Percentiles rank a stretch among this genome's conserved stretches.
phyloP scores from a whole-genome alignment of 2,113 vertebrate genomes.

The Vulpes lagopus region DNA sequence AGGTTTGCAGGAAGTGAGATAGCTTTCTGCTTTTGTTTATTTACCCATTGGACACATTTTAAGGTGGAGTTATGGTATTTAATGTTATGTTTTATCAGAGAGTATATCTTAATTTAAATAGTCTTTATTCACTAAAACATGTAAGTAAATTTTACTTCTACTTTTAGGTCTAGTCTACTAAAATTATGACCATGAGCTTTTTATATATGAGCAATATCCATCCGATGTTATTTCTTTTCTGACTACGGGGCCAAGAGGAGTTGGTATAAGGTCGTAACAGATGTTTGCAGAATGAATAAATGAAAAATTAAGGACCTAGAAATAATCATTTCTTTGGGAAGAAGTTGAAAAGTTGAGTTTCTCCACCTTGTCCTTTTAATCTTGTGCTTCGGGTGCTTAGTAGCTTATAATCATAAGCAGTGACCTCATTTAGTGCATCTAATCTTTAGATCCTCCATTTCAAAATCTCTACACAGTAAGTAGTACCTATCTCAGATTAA shows the following conservation, averaged over 20 bases:
- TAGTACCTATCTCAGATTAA: background rate
- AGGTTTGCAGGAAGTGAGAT: background rate
- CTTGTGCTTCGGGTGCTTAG: background rate
- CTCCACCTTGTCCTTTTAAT: background rate
- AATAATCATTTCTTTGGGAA: background rate
- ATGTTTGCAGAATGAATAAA: background rate
- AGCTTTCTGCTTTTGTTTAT: background rate
- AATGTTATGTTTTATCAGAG: background rate
- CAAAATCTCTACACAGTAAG: background rate
- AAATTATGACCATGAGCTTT: background rate
- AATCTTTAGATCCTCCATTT: background rate
- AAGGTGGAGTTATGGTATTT: background rate
- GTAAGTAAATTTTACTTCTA: background rate
- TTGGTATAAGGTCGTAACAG: background rate
- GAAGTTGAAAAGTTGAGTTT: background rate
- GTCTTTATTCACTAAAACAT: background rate
- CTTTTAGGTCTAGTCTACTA: background rate
- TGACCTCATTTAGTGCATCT: background rate
- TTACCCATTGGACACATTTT: constrained; percentile 12
- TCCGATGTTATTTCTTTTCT: constrained; percentile 18
- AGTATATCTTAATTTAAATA: background rate
- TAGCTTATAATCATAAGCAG: background rate
- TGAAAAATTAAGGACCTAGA: background rate
- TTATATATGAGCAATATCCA: background rate
- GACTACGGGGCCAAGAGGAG: background rate